Conservation (phyloP, 1,140 invertebrate genomes). For the Cecropterus lyciades region DNA sequence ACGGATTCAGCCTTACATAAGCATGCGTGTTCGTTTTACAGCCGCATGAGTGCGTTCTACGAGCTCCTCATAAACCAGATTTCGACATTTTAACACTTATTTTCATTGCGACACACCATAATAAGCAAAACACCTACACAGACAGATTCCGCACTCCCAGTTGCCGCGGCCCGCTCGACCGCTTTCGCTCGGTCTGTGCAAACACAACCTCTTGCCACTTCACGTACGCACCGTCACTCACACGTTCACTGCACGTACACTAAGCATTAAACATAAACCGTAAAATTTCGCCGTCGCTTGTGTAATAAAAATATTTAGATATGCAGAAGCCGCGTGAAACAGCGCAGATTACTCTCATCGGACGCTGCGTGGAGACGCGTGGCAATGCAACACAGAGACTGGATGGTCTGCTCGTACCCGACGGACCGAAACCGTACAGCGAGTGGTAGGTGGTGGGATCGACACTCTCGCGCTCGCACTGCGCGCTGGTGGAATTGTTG, state of each 20-base stretch:
- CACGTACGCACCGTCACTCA: constrained; percentile 21
- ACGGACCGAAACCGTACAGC: constrained; percentile 40
- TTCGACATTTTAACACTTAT: constrained; percentile 77
- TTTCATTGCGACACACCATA: constrained; percentile 72
- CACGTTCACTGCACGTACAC: constrained; percentile 33
- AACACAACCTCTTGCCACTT: constrained; percentile 52
- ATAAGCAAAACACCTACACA: constrained; percentile 68
- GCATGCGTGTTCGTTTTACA: constrained; percentile 65
- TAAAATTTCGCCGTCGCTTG: constrained; percentile 15
- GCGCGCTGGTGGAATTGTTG: constrained; percentile 36
- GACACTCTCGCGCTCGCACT: constrained; percentile 27
- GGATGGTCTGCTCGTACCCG: constrained; percentile 39
- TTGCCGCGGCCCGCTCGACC: constrained; percentile 57
- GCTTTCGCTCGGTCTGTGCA: constrained; percentile 73
- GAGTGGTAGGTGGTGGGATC: constrained; percentile 40
- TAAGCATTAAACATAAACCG: constrained; percentile 21
- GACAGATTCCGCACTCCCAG: constrained; percentile 54
- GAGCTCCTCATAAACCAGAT: constrained; percentile 71
- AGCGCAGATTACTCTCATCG: constrained; percentile 17
- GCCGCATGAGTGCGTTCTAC: constrained; percentile 59
- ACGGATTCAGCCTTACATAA: constrained; percentile 74
- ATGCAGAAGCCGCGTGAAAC: constrained; percentile 16
- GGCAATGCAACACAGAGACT: constrained; percentile 51
- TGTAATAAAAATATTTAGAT: constrained; percentile 23
- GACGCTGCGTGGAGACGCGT: constrained; percentile 41